Evolutionary conservation across 1,140 invertebrate genomes (phyloP), one percentile per base, ranked within the genome.

Genomic region (Mylabris phalerata): DNA sequence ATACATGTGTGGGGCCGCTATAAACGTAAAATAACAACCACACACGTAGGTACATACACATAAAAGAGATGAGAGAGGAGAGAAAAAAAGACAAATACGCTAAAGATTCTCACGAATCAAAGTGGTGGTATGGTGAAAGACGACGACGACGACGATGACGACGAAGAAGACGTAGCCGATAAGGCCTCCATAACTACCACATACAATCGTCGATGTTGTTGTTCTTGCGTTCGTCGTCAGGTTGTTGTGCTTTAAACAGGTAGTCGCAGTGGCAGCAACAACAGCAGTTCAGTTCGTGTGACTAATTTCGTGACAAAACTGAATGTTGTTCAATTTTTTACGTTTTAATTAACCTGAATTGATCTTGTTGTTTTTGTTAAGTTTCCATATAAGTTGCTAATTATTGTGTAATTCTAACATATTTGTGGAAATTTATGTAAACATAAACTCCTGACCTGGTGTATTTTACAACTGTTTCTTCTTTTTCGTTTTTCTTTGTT

Each of bases 241-340:
- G 54, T 56, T 56, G 54, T 48, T 48, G 54, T 56, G 54, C 47
- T 32, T 32, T 45, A 27, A 56, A 56, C 54, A 56, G 54, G 47
- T 45, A 45, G 54, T 48, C 54, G 54, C 45, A n/a, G 54, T 24
- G 40, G 39, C 32, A 43, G 19, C 32, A 32, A 27, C 54, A 47
- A 32, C 4, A 32, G 32, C 32, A 7, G 32, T 32, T 19, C 19
- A 19, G 32, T 7, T 32, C 7, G 7, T 7, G 32, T 32, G 7
- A 32, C 19, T 19, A 32, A 32, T 32, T 32, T 32, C 32, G 32
- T 32, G 4, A 4, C 32, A 32, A 32, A 32, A 32, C 19, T 19
- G 1, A 19, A 19, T 19, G 19, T 19, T 19, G 19, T 19, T 19
- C 19, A 19, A 19, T 19, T 19, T 19, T 19, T 19, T 19, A 19